phyloP scores from a whole-genome alignment of 2,797 vertebrate genomes.

The Odontamblyopus lacepedii region DNA sequence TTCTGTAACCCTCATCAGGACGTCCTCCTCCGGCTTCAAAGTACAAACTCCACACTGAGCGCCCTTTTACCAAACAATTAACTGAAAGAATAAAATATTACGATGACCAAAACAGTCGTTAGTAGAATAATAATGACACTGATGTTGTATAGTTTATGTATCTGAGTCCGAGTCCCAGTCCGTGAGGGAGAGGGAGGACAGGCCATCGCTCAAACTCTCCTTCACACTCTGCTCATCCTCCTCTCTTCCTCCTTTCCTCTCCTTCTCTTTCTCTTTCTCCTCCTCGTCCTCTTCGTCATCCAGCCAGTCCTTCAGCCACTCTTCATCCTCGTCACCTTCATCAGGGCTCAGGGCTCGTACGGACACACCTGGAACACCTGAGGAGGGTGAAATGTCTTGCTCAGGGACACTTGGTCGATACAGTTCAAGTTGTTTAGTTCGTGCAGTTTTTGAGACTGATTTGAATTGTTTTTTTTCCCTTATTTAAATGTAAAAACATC shows the following conservation, averaged over 20 bases:
- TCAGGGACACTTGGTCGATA: no score
- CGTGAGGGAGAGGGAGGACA: conserved; percentile 42
- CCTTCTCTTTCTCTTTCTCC: conserved; percentile 22
- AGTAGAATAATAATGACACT: neutral
- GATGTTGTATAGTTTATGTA: neutral
- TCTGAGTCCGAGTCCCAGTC: conserved; percentile 19
- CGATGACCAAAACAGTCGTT: no score
- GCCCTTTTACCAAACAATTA: no score
- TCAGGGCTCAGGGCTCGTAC: conserved; percentile 5
- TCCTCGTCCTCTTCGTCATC: conserved; percentile 11
- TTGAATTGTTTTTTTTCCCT: no score
- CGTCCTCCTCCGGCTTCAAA: no score
- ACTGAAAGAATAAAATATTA: no score
- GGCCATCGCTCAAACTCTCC: conserved; percentile 37
- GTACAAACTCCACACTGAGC: no score
- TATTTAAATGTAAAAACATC: no score
- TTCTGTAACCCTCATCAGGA: no score
- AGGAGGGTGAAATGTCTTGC: no score
- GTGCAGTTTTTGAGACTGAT: no score
- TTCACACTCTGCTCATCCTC: conserved; percentile 9
- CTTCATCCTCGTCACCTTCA: conserved; percentile 12
- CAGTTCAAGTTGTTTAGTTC: no score
- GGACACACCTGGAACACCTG: conserved; percentile 1
- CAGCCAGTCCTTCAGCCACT: conserved; percentile 4
- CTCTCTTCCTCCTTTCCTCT: conserved; percentile 21